phyloP scores from a whole-genome alignment of 2,888 invertebrate genomes.

The Metallyticus violacea region DNA sequence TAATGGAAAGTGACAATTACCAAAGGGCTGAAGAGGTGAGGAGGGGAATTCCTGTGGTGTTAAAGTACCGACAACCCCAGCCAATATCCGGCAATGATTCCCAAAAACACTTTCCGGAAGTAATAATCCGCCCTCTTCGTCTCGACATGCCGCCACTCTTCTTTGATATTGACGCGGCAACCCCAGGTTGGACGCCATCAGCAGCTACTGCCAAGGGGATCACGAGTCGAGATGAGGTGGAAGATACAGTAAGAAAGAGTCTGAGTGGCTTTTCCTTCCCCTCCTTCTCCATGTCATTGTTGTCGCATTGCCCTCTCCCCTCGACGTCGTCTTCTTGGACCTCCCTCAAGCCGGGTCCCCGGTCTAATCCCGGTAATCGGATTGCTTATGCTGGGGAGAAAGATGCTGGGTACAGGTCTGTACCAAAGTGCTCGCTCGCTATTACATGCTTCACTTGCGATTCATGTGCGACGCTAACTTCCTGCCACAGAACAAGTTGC shows the following conservation, averaged over 20 bases:
- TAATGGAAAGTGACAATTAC: not conserved
- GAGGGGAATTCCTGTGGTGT: not conserved
- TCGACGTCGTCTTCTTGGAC: not conserved
- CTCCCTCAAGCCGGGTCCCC: not conserved
- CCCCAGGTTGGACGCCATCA: too few relatives aligned
- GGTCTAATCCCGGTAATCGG: constrained; percentile 30
- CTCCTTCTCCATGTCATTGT: constrained; percentile 24
- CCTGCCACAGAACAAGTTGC: too few relatives aligned
- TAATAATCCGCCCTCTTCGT: not conserved
- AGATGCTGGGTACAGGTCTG: not conserved
- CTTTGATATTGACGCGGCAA: not conserved
- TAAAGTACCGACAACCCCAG: not conserved
- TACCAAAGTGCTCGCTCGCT: not conserved
- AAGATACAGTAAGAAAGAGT: not conserved
- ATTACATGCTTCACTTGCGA: not conserved
- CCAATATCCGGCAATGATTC: not conserved
- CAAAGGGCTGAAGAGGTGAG: not conserved
- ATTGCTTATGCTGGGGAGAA: constrained; percentile 19
- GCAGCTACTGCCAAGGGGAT: too few relatives aligned
- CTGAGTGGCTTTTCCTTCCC: not conserved
- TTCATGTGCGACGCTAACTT: too few relatives aligned
- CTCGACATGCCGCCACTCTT: not conserved
- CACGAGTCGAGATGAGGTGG: not conserved
- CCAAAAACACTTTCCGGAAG: not conserved
- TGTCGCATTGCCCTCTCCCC: constrained; percentile 21